Evolutionary conservation across 2,797 vertebrate species (phyloP).

Genomic region (Pampus argenteus): DNA sequence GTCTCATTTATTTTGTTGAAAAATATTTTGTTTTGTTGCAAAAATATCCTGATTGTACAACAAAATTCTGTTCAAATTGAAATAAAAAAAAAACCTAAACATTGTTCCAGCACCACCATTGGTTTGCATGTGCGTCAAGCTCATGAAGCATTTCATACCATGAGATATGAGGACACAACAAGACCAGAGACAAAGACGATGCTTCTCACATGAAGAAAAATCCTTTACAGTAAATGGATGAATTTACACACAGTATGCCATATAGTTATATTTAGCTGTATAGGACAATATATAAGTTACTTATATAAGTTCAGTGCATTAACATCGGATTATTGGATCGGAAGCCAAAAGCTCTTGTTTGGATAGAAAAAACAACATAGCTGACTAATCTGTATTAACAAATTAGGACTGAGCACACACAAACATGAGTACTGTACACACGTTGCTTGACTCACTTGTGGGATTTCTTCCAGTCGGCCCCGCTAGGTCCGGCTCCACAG

Average conservation of each 20-base stretch:
- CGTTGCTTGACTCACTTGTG: conserved; percentile 90
- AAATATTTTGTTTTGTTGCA: not conserved
- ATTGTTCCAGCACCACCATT: not conserved
- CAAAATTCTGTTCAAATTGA: not conserved
- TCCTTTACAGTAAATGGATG: too few relatives aligned
- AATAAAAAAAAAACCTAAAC: conserved; percentile 2
- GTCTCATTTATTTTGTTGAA: not conserved
- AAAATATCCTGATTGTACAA: not conserved
- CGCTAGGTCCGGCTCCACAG: conserved; percentile 88
- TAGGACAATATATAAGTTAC: too few relatives aligned
- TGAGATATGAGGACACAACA: not conserved
- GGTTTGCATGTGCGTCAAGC: not conserved
- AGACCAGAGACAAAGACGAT: not conserved
- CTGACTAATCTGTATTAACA: not conserved
- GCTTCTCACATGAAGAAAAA: not conserved
- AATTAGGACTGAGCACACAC: not conserved
- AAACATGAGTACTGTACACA: not conserved
- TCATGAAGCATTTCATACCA: not conserved
- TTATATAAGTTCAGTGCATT: too few relatives aligned
- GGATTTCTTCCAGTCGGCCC: conserved; percentile 95
- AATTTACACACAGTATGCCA: too few relatives aligned
- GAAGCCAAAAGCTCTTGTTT: not conserved
- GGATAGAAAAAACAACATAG: not conserved
- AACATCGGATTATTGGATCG: too few relatives aligned
- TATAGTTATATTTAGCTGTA: too few relatives aligned